phyloP scores from a whole-genome alignment of 2,888 invertebrate species.

The Listrodromus nycthemerus region DNA sequence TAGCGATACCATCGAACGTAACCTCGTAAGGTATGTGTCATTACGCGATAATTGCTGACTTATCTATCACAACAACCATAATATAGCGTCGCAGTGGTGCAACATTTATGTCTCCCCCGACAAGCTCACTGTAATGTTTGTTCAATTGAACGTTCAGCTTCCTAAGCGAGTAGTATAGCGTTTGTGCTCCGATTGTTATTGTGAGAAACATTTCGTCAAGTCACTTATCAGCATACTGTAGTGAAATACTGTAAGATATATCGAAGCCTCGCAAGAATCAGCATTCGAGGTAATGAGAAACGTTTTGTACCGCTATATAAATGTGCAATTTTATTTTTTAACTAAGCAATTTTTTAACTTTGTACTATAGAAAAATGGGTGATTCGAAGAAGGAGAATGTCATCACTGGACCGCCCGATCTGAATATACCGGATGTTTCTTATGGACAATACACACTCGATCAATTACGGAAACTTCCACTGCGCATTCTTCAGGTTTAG shows the following conservation, averaged over 20 bases:
- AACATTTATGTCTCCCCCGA: too few species aligned
- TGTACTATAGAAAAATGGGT: slow-evolving; percentile 3
- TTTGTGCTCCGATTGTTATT: too few species aligned
- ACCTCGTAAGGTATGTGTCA: too few species aligned
- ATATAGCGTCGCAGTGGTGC: too few species aligned
- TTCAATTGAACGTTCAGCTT: too few species aligned
- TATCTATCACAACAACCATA: too few species aligned
- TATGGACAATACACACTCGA: slow-evolving; percentile 65
- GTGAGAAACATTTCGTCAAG: too few species aligned
- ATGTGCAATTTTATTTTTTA: neutral
- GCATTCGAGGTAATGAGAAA: neutral
- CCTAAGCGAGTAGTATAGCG: too few species aligned
- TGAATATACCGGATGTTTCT: slow-evolving; percentile 46
- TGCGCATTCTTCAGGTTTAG: slow-evolving; percentile 60
- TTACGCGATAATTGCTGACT: too few species aligned
- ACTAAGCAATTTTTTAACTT: neutral
- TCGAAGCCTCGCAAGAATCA: neutral
- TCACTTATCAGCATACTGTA: too few species aligned
- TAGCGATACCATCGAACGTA: too few species aligned
- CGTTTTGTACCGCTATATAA: neutral
- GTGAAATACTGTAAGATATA: neutral
- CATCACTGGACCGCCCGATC: slow-evolving; percentile 27
- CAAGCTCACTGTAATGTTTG: too few species aligned
- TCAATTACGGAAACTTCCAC: slow-evolving; percentile 47
- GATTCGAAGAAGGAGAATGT: slow-evolving; percentile 20